A percentile compares a stretch with the other conserved stretches of the same genome.
Conservation (phyloP, 2,797 vertebrate species). For the Epinephelus malabaricus region DNA sequence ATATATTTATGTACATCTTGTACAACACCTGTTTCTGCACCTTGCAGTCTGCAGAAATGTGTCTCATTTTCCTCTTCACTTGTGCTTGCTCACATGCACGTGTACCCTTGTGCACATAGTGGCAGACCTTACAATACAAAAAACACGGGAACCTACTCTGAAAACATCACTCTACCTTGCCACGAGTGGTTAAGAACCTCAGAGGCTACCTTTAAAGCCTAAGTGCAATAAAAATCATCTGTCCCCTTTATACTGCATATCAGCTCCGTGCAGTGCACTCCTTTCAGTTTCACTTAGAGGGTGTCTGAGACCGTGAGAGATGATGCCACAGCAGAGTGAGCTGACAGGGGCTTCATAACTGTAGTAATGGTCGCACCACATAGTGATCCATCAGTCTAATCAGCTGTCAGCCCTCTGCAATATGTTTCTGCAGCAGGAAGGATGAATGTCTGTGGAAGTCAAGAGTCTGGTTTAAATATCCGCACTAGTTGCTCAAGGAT, state of each 20-base stretch:
- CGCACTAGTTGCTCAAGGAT: conserved; percentile 53
- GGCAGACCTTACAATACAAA: neutral
- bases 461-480: conserved; percentile 67
- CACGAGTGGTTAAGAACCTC: conserved; percentile 22
- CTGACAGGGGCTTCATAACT: conserved; percentile 59
- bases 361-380: conserved; percentile 60
- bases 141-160: neutral
- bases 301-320: conserved; percentile 39
- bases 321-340: conserved; percentile 51
- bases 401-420: conserved; percentile 60
- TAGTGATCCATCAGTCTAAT: conserved; percentile 72
- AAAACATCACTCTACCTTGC: conserved; percentile 6
- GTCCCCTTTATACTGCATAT: conserved; percentile 33
- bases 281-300: conserved; percentile 45
- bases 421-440: conserved; percentile 50
- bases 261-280: conserved; percentile 35
- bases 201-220: conserved; percentile 31
- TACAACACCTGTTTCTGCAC: conserved; percentile 12
- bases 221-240: conserved; percentile 37
- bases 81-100: neutral
- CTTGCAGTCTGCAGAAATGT: neutral
- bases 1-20: neutral
- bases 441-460: conserved; percentile 53
- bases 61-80: neutral
- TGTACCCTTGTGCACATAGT: neutral